Conservation (phyloP, 2,113 vertebrate species). For the Rhadina sibilatrix region DNA sequence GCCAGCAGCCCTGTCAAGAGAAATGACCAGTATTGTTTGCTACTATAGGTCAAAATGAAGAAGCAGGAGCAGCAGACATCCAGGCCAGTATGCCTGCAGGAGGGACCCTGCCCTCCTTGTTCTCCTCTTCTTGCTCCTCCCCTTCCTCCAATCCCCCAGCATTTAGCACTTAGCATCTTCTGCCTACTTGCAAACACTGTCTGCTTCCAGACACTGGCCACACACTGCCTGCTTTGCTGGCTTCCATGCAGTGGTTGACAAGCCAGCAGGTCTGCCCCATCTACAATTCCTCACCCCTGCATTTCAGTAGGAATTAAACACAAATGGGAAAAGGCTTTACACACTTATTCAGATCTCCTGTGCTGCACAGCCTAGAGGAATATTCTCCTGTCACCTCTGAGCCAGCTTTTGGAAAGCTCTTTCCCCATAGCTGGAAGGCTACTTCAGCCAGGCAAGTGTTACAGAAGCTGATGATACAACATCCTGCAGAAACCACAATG, state of each 20-base stretch:
- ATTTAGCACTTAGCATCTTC: not conserved
- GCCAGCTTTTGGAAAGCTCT: not conserved
- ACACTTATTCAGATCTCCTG: not conserved
- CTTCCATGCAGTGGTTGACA: not conserved
- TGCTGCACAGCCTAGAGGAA: not conserved
- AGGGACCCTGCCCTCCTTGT: not conserved
- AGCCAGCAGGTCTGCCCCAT: not conserved
- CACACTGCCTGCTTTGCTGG: not conserved
- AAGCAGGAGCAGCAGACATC: not conserved
- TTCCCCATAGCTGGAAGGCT: not conserved
- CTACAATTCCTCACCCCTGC: not conserved
- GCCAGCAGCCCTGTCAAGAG: not conserved
- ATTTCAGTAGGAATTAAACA: not conserved
- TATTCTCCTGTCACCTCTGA: not conserved
- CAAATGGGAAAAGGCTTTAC: rapidly evolving
- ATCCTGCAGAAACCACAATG: not conserved
- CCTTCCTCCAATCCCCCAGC: not conserved
- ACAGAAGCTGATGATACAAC: not conserved
- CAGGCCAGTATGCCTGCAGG: not conserved
- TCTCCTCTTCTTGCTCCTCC: not conserved
- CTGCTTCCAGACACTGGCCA: not conserved
- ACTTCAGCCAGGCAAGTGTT: not conserved
- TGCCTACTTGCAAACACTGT: not conserved
- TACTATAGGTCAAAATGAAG: not conserved
- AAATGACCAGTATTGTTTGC: not conserved